Base-by-base conservation (phyloP, 92 coral and sea anemone species). In the Phenganax stokvisi region DNA sequence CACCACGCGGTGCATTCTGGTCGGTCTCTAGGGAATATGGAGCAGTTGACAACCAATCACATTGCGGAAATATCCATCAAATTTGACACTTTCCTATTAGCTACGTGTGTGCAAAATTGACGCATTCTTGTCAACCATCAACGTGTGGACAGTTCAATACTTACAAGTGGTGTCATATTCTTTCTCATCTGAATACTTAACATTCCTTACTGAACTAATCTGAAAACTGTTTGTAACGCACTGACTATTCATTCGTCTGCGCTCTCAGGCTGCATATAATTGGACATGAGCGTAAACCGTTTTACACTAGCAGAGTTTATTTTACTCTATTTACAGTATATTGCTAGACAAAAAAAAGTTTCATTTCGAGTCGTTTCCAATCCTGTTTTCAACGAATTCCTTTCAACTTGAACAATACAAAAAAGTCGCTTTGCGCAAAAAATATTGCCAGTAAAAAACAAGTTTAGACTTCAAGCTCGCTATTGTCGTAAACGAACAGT, bases 1-100 rank as follows among this genome's bases (percentile, higher is more conserved):
- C 56, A 56, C 44, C 64, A 44, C 80, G 81, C 71, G 57, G 30
- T 54, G 81, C 81, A 58, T 51, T 31, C 70, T 59, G 81, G 81
- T 51, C 30, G 12, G 81, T 76, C 81, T 56, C 81, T 52, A 20
- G 29, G 30, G 52, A 30, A 30, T 25, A 76, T 62, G 12, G 12
- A 17, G 6, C n/a, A 11, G 15, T n/a, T 37, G 47, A 37, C 66
- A 51, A 17, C 78, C 78, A 73, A 73, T 73, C 44, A 56, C 28
- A 72, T 20, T n/a, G 57, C 76, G 59, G 25, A 9, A 12, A 12
- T 37, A 54, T 17, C 54, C 78, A 51, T 73, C 61, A 27, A 20
- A 30, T 1, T 58, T 60, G 70, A 56, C 70, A 76, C 51, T 64
- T 60, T 69, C 25, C 79, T 31, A 25, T 58, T 2, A 55, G 63